Evolutionary conservation across 2,797 vertebrate genomes (phyloP), one percentile per base, ranked within the genome.

Genomic region (Acrocephalus scirpaceus): DNA sequence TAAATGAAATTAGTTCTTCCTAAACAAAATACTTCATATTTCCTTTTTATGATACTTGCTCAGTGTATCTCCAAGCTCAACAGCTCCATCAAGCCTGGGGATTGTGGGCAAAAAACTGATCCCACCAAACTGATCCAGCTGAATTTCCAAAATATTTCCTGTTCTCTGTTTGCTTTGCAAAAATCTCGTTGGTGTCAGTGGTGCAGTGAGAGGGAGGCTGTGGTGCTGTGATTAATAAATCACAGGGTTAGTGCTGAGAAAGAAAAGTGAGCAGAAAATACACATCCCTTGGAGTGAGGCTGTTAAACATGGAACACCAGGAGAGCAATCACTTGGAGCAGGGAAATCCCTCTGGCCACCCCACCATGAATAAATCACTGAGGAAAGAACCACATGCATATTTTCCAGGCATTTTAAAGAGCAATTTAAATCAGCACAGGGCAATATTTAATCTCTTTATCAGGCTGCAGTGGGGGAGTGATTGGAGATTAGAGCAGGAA

Each of bases 1-100:
- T 93, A 96, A 96, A 95, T 95, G 21, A 83, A 97, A 97, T 97
- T 90, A 96, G 60, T 48, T 93, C 95, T 93, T 86, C 85, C 94
- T 94, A 76, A 93, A 94, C 70, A 94, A 97, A 95, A 92, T 82
- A 79, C 51, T 96, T 90, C 78, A 54, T 32, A 53, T 45, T 78
- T 91, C 64, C 66, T 95, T 94, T 95, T 87, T 69, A 44, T 71
- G 47, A 74, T 82, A 91, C 84, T 96, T 84, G 76, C 53, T 88
- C 77, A 72, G 67, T 62, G 32, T 48, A 23, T 80, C 88, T 94
- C 81, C 66, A 81, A 95, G 56, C 60, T 54, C 45, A 87, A 69
- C 50, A 40, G 45, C 70, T 86, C 56, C 57, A 42, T 44, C 50
- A 57, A 36, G 57, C 77, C 77, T 87, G 45, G 25, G 36, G n/a